Evolutionary conservation across 2,113 vertebrate species (phyloP), one percentile per base, ranked within the genome.

Genomic region (Azemiops feae): DNA sequence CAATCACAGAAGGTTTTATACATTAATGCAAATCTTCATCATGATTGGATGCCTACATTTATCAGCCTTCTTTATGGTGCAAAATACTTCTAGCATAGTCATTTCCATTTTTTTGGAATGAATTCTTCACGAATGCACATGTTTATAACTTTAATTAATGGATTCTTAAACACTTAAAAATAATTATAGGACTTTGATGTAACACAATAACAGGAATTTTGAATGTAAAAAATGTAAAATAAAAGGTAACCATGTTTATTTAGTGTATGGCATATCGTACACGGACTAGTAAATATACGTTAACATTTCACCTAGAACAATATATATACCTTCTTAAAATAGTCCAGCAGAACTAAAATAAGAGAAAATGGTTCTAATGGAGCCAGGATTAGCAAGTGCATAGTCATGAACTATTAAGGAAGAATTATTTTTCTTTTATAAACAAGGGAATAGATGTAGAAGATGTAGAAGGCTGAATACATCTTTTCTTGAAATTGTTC

Each of bases 11-110:
- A 94, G 94, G 57, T 64, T 6, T 94, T 93, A 93, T 89, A 74
- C 45, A 88, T 94, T 94, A 93, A 93, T 94, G 93, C 23, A 47
- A 18, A 27, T 53, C 50, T 69, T 96, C 95, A 92, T 87, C 39
- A 34, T 89, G 53, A 91, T 94, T 55, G 55, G 74, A 50, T 95
- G 81, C 90, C 93, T 95, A 74, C 92, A 92, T 95, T 91, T 81
- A 74, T 89, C 0, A 0, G 3, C 22, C 86, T 53, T 87, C 7
- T 92, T 91, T 93, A 85, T 23, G 23, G 5, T 2, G 0, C 34
- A n/a, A 64, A 50, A 12, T 16, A 89, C 89, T 93, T 94, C 95
- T 45, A 92, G 30, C 14, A 25, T 22, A 69, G 91, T 55, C 86
- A 45, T 6, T 30, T 3, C 47, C 54, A 43, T 39, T 8, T 18